Evolutionary conservation across 1,140 invertebrate genomes (phyloP).

Genomic region (Maniola jurtina): DNA sequence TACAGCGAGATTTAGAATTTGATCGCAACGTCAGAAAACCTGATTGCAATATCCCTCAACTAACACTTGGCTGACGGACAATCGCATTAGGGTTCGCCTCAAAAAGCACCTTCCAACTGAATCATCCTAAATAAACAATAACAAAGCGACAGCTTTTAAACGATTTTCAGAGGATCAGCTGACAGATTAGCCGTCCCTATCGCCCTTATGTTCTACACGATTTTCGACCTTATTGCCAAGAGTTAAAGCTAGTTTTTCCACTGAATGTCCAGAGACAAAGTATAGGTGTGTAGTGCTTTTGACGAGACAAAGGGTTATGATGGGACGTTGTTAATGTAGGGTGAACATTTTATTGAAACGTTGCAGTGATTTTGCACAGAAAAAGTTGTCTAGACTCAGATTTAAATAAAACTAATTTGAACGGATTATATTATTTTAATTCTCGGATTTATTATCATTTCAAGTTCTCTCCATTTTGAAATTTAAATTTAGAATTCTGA

Average conservation of each 20-base stretch:
- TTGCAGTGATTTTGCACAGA: conserved; percentile 9
- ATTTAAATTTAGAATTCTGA: not conserved
- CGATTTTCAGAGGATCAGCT: conserved; percentile 73
- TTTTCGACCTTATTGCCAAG: conserved; percentile 25
- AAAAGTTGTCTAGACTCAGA: conserved; percentile 7
- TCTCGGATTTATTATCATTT: not conserved
- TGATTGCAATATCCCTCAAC: conserved; percentile 27
- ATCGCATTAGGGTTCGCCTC: conserved; percentile 73
- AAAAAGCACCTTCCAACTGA: conserved; percentile 69
- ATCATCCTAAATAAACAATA: conserved; percentile 78
- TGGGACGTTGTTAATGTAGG: conserved; percentile 40
- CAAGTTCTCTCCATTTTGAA: not conserved
- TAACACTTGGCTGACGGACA: conserved; percentile 57
- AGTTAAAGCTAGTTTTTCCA: conserved; percentile 38
- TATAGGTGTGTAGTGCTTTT: conserved; percentile 67
- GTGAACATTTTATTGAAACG: conserved; percentile 23
- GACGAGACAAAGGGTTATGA: conserved; percentile 59
- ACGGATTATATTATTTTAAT: not conserved
- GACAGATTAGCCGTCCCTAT: conserved; percentile 71
- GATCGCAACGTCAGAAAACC: conserved; percentile 8
- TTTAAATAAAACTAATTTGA: conserved; percentile 8
- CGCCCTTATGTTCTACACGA: conserved; percentile 37
- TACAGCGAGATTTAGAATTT: not conserved
- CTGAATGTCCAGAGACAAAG: not conserved
- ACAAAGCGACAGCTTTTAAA: conserved; percentile 73